Evolutionary conservation across 2,888 invertebrate species (phyloP).

Genomic region (Chesias legatella): DNA sequence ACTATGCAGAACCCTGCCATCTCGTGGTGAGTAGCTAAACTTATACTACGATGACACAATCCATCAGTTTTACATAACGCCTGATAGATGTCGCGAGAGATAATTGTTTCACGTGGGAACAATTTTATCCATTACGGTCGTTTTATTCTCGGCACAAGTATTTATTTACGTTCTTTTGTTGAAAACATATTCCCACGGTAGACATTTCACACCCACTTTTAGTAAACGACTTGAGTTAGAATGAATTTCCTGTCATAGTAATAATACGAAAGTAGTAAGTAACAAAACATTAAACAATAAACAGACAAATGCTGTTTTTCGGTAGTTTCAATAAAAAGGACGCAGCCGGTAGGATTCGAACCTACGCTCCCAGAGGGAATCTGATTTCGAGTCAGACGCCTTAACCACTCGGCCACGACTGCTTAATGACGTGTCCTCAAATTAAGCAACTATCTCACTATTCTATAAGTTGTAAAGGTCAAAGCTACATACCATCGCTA

Average conservation of each 20-base stretch:
- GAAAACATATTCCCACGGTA: too few species aligned
- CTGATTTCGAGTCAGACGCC: constrained; percentile 89
- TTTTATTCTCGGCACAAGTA: too few species aligned
- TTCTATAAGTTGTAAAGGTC: too few species aligned
- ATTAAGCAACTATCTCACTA: constrained; percentile 28
- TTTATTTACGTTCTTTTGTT: background rate
- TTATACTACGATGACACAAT: constrained; percentile 18
- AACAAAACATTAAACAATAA: too few species aligned
- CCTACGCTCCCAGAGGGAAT: constrained; percentile 94
- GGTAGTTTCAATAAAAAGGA: background rate
- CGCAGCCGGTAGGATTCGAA: constrained; percentile 92
- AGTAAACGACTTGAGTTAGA: too few species aligned
- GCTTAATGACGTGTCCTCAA: constrained; percentile 42
- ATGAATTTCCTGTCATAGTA: too few species aligned
- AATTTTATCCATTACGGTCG: constrained; percentile 27
- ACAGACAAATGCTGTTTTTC: too few species aligned
- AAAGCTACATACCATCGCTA: too few species aligned
- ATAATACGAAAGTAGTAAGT: too few species aligned
- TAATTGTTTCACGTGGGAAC: constrained; percentile 35
- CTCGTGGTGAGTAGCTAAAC: constrained; percentile 33
- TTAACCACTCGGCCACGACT: constrained; percentile 87
- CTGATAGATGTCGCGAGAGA: constrained; percentile 49
- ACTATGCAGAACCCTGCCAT: constrained; percentile 35
- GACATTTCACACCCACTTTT: background rate
- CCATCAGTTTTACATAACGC: constrained; percentile 31